Conservation (phyloP, 2,888 invertebrate genomes). For the Yponomeuta plumbellus region DNA sequence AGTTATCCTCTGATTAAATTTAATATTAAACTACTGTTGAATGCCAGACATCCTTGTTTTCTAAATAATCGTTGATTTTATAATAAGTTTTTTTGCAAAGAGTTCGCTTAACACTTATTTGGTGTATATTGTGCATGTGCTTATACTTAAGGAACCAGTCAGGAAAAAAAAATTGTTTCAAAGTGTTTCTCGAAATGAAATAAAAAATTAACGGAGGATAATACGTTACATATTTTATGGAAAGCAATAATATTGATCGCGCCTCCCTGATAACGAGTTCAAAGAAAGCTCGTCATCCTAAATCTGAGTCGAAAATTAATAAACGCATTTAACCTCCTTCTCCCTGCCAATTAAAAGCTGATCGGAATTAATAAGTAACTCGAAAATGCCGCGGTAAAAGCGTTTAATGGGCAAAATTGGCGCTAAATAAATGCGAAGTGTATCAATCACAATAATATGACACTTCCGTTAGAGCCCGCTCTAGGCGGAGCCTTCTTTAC, state of each 20-base stretch:
- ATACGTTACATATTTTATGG: background rate
- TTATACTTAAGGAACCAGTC: too few relatives aligned
- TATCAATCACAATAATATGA: constrained; percentile 10
- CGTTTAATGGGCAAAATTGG: background rate
- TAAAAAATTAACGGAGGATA: too few relatives aligned
- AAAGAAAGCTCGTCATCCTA: background rate
- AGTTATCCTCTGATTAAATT: too few relatives aligned
- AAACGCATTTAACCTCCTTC: background rate
- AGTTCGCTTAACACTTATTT: too few relatives aligned
- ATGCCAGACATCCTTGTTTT: too few relatives aligned
- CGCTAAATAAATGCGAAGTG: background rate
- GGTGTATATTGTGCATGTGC: too few relatives aligned
- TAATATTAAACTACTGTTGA: too few relatives aligned
- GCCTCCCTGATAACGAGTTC: background rate
- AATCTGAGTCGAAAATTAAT: background rate
- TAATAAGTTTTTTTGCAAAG: too few relatives aligned
- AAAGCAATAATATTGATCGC: background rate
- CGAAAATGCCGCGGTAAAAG: background rate
- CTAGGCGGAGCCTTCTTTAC: background rate
- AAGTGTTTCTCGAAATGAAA: too few relatives aligned
- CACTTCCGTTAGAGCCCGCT: background rate
- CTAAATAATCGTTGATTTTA: too few relatives aligned
- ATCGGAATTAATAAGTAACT: background rate
- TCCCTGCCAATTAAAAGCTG: background rate
- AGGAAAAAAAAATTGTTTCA: too few relatives aligned